Base-by-base conservation (phyloP, 2,797 vertebrate genomes). In the Pipistrellus nathusii region DNA sequence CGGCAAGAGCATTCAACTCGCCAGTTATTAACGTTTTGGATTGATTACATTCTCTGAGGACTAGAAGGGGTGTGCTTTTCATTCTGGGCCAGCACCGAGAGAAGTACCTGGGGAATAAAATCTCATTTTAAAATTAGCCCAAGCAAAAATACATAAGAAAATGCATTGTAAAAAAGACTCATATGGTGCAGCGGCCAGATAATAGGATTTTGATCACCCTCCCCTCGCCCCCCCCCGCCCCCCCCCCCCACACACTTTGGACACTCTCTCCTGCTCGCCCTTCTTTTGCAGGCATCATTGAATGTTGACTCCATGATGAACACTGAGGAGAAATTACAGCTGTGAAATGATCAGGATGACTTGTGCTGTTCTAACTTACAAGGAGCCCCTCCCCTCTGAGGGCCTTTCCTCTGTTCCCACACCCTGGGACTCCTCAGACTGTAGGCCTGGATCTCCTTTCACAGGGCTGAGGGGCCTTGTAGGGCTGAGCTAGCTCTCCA, bases 111-210 rank as follows among this genome's bases (percentile, higher is more conserved):
- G 95, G 88, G 94, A 90, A 85, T 83, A 94, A 77, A 77, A 89
- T 68, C 35, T 72, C 86, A 93, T 95, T 95, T 94, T 91, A 85
- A 95, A 96, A 96, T 95, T 96, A 97, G 66, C 73, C 35, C 85
- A 89, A 51, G 83, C 51, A 92, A 95, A 97, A 96, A 93, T 81
- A 95, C 96, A 86, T 95, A 92, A 91, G 88, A 94, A 95, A 94
- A 84, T 53, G n/a, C 25, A 48, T 30, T 85, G 66, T 53, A 46
- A 88, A 95, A 80, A 73, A 44, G 35, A 88, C 80, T n/a, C 75
- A 62, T 83, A 59, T 3, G 68, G 84, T 51, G 68, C 48, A 81
- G 59, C 41, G 41, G 80, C 62, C 85, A 86, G 55, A 73, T 59
- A 76, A 76, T 80, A 44, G 0, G 20, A 53, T 57, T 94, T 91